Evolutionary conservation across 2,888 invertebrate genomes (phyloP), one percentile per base, ranked within the genome.

Genomic region (Salticus scenicus): DNA sequence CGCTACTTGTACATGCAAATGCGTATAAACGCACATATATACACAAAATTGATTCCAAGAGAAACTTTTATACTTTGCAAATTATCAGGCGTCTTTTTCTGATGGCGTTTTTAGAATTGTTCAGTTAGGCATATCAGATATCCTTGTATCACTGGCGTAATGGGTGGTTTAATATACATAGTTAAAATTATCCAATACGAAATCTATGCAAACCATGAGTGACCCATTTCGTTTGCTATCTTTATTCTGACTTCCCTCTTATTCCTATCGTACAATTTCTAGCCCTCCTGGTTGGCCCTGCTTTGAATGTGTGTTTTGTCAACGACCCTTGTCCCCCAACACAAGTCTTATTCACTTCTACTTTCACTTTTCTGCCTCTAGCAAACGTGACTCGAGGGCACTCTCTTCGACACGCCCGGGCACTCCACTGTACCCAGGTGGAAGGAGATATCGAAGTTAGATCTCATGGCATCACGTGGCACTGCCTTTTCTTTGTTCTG

Each of bases 321-420:
- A 24, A 57, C 2, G 57, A 24, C 57, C 24, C 57, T 57, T 12
- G 24, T 57, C 4, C 12, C 4, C 57, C 1, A 24, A 37, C 57
- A n/a, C 57, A 57, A 57, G 57, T 24, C 7, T 57, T 57, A 57
- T n/a, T 57, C 57, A 57, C 57, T 57, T 57, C 57, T 57, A 57
- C 57, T 57, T 57, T 57, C 57, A 24, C 20, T 57, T 57, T 57
- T 12, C 57, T 24, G 20, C 57, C 57, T 4, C 57, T 1, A 24
- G 57, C 4, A 24, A 57, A 57, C 57, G 57, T 57, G 57, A 57
- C 57, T 57, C 24, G 57, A 57, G 57, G 57, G 57, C 57, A 57
- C 57, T 57, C 57, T 57, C 57, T 57, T 57, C 57, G 24, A 57
- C 57, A 57, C 57, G 57, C 57, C 57, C 57, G 57, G 57, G 57